Base-by-base conservation (phyloP, 2,888 invertebrate species). In the Trachelus iudaicus region DNA sequence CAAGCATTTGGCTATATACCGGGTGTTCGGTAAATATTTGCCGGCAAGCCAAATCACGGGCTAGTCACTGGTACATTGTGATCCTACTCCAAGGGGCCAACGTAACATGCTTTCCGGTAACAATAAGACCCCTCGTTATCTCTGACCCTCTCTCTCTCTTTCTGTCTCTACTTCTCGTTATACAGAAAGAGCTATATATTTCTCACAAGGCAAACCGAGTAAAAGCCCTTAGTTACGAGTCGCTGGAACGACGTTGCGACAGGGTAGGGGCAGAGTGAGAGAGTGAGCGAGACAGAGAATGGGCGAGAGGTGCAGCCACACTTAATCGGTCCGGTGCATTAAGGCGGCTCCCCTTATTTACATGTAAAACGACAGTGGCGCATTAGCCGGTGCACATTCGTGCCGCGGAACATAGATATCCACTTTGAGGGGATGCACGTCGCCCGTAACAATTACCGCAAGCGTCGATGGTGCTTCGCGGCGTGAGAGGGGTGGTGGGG, bases 391-490 rank as follows among this genome's bases (percentile, higher is more conserved):
- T 56, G 56, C 23, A 56, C 23, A 56, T 56, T 56, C 56, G 56
- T 23, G 23, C 56, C 56, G 9, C 56, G 23, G 73, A 74, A 75
- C 79, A 56, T 76, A 79, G 77, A 80, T 77, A 77, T 75, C 79
- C n/a, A 74, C 33, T 76, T 69, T 75, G 73, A 30, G 31, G 71
- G 30, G 73, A 71, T 73, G 75, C 34, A 68, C 78, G 77, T 77
- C 56, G 69, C 73, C 69, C 74, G 74, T 15, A 74, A 35, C 35
- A 74, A 74, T 74, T 74, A 74, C 30, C 74, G 74, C 34, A 74
- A 34, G n/a, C 35, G 74, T 74, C 34, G 34, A 74, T 23, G 35
- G 23, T 3, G 74, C 74, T 30, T 34, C 23, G 73, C 33, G 73
- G n/a, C 15, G 15, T 1, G 15, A 35, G 4, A 0, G 30, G 30